Evolutionary conservation across 1,140 invertebrate species (phyloP), one percentile per base, ranked within the genome.

Genomic region (Choristoneura fumiferana): DNA sequence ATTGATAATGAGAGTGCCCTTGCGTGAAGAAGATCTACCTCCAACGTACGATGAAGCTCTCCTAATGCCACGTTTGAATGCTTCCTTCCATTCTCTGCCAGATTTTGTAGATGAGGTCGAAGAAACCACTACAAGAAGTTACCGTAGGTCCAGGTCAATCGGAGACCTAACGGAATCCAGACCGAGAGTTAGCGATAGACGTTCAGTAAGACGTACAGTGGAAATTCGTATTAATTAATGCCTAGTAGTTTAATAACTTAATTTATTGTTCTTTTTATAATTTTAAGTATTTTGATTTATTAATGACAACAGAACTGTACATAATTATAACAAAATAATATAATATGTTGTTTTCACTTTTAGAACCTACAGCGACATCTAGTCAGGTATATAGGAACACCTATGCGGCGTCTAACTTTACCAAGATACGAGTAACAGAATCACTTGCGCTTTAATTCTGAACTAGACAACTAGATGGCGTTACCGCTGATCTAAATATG

Each of bases 11-110:
- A 74, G 91, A 34, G 87, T 92, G 45, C 81, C 90, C 6, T 54
- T 91, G 29, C 88, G 91, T 53, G 91, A 91, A 29, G 90, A 92
- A 66, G 94, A 95, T 75, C 76, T 92, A 8, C 92, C 93, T 39
- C 94, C 94, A 0, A 93, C 89, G 15, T 95, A 95, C 65, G 93
- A 93, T 56, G 94, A 95, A 74, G 94, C 94, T 0, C 76, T 95
- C 15, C 81, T 92, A 10, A 92, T 95, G 91, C 93, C 93, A 13
- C 91, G 92, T 55, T 68, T 92, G 49, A 91, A 91, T 60, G 75
- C 91, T 0, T 92, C 92, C 0, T 92, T 91, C 67, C 90, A 92
- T 62, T 93, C 92, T 9, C 77, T 93, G 65, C 74, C 90, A 34
- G 92, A 91, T 55, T 90, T 76, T 71, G 84, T 87, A 1, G 83